A percentile compares a stretch with the other conserved stretches of the same genome.
phyloP scores from a whole-genome alignment of 2,888 invertebrate species.

The Eutolmus rufibarbis region DNA sequence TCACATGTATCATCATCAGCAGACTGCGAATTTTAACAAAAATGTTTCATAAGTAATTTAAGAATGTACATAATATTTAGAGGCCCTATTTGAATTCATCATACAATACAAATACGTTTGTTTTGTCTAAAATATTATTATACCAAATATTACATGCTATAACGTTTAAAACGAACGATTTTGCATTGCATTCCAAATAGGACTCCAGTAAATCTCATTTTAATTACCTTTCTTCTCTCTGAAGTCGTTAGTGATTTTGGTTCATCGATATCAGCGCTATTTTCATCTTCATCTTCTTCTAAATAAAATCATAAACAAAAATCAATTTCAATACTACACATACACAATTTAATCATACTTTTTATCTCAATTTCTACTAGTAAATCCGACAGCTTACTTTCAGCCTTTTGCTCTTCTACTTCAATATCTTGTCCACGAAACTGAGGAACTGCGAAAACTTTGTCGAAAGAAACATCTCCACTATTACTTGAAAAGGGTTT shows the following conservation, averaged over 20 bases:
- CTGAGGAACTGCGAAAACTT: slow-evolving; percentile 81
- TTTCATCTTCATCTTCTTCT: slow-evolving; percentile 51
- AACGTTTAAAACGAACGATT: not conserved
- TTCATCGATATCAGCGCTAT: slow-evolving; percentile 65
- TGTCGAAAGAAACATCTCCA: slow-evolving; percentile 80
- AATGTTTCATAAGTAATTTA: not conserved
- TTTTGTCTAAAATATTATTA: not conserved
- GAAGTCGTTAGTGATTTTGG: slow-evolving; percentile 81
- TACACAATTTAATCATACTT: slow-evolving; percentile 59
- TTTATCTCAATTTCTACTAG: slow-evolving; percentile 65
- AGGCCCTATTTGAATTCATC: not conserved
- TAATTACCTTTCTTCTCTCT: slow-evolving; percentile 74
- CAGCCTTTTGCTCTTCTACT: slow-evolving; percentile 61
- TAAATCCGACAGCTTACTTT: slow-evolving; percentile 55
- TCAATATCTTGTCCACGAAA: slow-evolving; percentile 67
- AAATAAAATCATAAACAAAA: slow-evolving; percentile 6
- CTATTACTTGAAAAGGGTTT: slow-evolving; percentile 84
- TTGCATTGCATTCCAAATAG: not conserved
- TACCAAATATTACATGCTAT: not conserved
- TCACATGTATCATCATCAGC: slow-evolving; percentile 46
- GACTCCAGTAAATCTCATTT: not conserved
- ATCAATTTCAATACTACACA: not conserved
- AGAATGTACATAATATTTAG: not conserved
- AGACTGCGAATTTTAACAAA: slow-evolving; percentile 41
- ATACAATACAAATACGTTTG: not conserved